Evolutionary conservation across 2,113 vertebrate species (phyloP).

Genomic region (Scytalopus superciliaris): DNA sequence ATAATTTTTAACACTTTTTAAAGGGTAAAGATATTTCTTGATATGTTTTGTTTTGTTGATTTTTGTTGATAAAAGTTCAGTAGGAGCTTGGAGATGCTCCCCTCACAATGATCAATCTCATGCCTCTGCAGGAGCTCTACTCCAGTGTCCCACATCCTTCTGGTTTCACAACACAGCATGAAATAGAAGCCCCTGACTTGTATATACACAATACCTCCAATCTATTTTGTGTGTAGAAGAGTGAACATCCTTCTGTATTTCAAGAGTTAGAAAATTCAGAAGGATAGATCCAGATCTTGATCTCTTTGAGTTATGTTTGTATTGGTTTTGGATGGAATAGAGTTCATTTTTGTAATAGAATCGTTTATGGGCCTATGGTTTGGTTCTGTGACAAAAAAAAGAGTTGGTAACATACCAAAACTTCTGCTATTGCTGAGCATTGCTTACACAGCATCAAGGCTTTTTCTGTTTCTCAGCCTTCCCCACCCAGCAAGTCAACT

Average conservation of each 20-base stretch:
- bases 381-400: background rate
- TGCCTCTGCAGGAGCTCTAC: background rate
- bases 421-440: background rate
- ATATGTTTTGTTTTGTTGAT: background rate
- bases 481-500: background rate
- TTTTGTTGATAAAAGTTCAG: background rate
- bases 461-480: background rate
- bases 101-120: background rate
- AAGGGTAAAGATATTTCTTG: background rate
- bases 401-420: background rate
- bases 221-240: background rate
- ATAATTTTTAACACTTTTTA: background rate
- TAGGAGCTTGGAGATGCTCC: background rate
- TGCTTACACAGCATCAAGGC: rapidly evolving
- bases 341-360: background rate
- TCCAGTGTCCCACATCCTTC: background rate
- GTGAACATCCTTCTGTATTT: background rate
- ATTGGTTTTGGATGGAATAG: background rate
- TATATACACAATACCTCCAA: rapidly evolving
- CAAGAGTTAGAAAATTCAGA: background rate
- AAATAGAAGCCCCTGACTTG: background rate
- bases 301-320: background rate
- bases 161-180: background rate
- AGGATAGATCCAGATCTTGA: background rate
- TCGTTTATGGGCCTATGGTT: background rate